Conservation (phyloP, 2,797 vertebrate genomes). For the Peromyscus melanophrys region DNA sequence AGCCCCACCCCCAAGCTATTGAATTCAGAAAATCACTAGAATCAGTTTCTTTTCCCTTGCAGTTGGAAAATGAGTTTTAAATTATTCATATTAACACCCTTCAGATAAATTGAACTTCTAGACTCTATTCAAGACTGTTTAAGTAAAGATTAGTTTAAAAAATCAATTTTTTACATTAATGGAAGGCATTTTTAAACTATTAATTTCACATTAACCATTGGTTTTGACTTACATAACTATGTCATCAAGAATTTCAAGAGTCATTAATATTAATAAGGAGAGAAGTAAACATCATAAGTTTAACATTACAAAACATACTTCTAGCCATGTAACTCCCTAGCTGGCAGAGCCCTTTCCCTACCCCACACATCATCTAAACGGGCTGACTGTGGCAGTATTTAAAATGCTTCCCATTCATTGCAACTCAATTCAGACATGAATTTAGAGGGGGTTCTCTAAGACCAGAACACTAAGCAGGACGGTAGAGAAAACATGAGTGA, state of each 20-base stretch:
- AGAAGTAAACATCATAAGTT: constrained; percentile 63
- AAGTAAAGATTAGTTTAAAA: constrained; percentile 55
- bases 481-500: not conserved
- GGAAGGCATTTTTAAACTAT: constrained; percentile 68
- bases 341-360: not conserved
- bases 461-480: not conserved
- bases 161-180: constrained; percentile 58
- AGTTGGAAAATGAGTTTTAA: constrained; percentile 80
- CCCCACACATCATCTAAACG: not conserved
- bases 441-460: not conserved
- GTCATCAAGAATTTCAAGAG: constrained; percentile 55
- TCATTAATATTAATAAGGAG: constrained; percentile 60
- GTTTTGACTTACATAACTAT: constrained; percentile 56
- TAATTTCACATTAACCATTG: constrained; percentile 69
- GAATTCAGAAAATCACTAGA: constrained; percentile 53
- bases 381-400: not conserved
- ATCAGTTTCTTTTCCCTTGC: constrained; percentile 68
- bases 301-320: constrained; percentile 57
- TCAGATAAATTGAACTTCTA: constrained; percentile 74
- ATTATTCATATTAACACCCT: constrained; percentile 80
- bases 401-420: not conserved
- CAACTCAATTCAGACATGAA: not conserved
- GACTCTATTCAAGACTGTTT: constrained; percentile 61
- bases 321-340: not conserved
- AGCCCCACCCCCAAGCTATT: constrained; percentile 42